These are phyloP conservation scores for Drosophila fulvimacula DNA, from an alignment of 2,888 invertebrate species.

Conservation along the genomic window DNA sequence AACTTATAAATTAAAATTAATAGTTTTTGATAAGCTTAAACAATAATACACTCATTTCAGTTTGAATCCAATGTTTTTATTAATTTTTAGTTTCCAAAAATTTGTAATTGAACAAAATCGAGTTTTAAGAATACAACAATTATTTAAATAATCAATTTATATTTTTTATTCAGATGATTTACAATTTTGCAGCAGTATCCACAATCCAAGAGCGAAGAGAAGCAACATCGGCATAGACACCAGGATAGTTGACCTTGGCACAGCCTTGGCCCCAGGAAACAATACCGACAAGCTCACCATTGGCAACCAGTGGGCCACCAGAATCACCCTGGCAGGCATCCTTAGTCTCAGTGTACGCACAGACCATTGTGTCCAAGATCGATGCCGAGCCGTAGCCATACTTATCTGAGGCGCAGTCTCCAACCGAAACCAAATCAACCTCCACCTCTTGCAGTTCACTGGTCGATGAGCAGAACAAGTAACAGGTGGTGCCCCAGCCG, in stretches of 20 bases:
- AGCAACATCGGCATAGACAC: slow-evolving; percentile 1
- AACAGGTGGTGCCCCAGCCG: slow-evolving; percentile 83
- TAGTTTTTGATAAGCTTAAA: no score
- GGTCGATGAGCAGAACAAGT: slow-evolving; percentile 48
- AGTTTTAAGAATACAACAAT: no score
- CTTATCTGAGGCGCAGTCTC: slow-evolving; percentile 26
- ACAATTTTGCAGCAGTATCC: background rate
- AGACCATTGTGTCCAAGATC: slow-evolving; percentile 80
- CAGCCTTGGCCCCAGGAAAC: slow-evolving; percentile 84
- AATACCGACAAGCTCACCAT: slow-evolving; percentile 76
- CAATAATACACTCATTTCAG: no score
- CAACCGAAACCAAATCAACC: slow-evolving; percentile 54
- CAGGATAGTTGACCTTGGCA: slow-evolving; percentile 48
- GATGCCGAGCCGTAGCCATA: slow-evolving; percentile 59
- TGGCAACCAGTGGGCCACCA: slow-evolving; percentile 83
- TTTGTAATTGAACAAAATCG: no score
- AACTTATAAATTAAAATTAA: no score
- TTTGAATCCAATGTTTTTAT: no score
- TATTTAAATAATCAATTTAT: no score
- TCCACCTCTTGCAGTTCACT: slow-evolving; percentile 52
- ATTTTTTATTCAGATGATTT: background rate
- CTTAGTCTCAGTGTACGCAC: slow-evolving; percentile 74
- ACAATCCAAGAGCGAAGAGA: background rate
- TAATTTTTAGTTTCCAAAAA: no score
- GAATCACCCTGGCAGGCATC: slow-evolving; percentile 84